Evolutionary conservation across 37 sponge, comb jelly and placozoan species (phyloP), one percentile per base, ranked within the genome.

Genomic region (Halichondria panicea): DNA sequence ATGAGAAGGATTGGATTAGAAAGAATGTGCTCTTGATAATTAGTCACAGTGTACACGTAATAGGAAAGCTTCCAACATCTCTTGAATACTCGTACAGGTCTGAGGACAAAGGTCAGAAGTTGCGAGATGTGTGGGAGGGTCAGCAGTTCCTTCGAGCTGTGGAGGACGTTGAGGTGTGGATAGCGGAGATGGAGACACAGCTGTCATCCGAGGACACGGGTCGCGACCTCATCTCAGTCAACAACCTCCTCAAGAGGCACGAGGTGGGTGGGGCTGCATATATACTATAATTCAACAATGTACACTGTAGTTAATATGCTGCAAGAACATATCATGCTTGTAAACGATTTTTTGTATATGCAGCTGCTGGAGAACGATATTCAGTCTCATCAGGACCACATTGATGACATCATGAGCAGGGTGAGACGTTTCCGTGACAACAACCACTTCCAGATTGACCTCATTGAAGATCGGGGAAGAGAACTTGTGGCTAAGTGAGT

Each of bases 101-200:
- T 32, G 73, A 48, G 15, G 91, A 95, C 60, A 87, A 88, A 45
- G 95, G 89, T 33, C 92, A 75, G 65, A 96, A 93, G 74, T 64
- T 96, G 69, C 50, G 77, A 53, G 93, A 96, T 59, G 82, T 85
- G 1, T 64, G 81, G 40, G 83, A 96, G 67, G 88, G 84, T 38
- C 88, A 88, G 79, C 85, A 79, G 77, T 96, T 96, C 81, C 66
- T 81, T 28, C 76, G 78, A 36, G 77, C 70, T 55, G 91, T 90
- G 46, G 88, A 89, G 56, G 97, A 96, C 76, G 81, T 96, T 61
- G 97, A 93, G 76, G 50, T 38, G 4, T 96, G 97, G 97, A 90
- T 96, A 7, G 79, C 59, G 3, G 94, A 93, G 18, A 85, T 87
- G 60, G 91, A 87, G 67, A 52, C 57, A 15, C 87, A 86, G 61